Base-by-base conservation (phyloP, 2,797 vertebrate genomes). In the Stomatorhinus walkeri region DNA sequence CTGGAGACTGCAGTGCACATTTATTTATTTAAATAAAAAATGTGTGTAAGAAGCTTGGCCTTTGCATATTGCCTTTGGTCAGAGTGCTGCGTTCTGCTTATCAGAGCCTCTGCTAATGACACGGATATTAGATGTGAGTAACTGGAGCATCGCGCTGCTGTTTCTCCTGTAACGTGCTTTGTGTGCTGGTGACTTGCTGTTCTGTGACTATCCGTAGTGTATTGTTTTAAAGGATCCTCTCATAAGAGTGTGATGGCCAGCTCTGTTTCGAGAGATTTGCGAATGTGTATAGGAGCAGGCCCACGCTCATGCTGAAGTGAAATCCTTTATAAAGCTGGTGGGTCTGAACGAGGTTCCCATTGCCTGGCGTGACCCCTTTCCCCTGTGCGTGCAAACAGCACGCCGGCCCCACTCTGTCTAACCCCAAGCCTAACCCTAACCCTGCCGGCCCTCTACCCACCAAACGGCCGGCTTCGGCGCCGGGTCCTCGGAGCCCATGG, bases 11-110 rank as follows among this genome's bases (percentile, higher is more conserved):
- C 6, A 0, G 46, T 9, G 68, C 68, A 81, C 76, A 81, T 46
- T 46, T 81, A 81, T 81, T 81, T 81, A 81, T 81, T 81, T 19
- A 46, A 81, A 72, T 72, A 36, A 81, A 79, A 81, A 46, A 22
- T 81, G 36, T 81, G 76, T 46, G 36, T 43, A 10, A 81, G 76
- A 81, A 81, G 76, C 40, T 9, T 1, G 0, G 40, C 36, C 76
- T 81, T n/a, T 0, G 16, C 76, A n/a, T 32, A 81, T 43, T 22
- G 76, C 76, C 76, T 43, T 81, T 46, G 76, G 76, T 81, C 6
- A 81, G 43, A 81, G 19, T 10, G 2, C 76, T 46, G 7, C 19
- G 19, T 81, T 46, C 40, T 1, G 19, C 76, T 81, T 46, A 81
- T 81, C 76, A 22, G 19, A 43, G 40, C 19, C 9, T 19, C 40